Evolutionary conservation across 1,140 invertebrate species (phyloP).

Genomic region (Drosophila carrolli): DNA sequence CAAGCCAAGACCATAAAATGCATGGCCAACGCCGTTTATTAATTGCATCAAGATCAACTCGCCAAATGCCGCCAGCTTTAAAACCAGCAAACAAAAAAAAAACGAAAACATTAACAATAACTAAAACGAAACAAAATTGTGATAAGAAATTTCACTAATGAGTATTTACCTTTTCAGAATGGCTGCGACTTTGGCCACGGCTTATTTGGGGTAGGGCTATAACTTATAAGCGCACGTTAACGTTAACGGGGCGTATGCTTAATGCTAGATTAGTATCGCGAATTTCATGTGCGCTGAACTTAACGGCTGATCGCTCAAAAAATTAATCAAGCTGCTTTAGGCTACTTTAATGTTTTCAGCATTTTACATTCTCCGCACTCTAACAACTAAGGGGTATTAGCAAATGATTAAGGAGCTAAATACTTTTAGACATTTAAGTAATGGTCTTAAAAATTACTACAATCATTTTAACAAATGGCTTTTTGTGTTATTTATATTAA

Average conservation of each 20-base stretch:
- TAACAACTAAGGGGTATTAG: background rate
- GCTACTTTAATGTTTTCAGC: slow-evolving; percentile 69
- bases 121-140: slow-evolving; percentile 16
- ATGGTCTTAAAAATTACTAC: too few species aligned
- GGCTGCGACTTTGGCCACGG: slow-evolving; percentile 33
- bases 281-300: slow-evolving; percentile 80
- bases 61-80: slow-evolving; percentile 48
- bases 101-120: background rate
- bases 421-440: too few species aligned
- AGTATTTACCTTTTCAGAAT: slow-evolving; percentile 74
- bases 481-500: too few species aligned
- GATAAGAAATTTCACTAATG: slow-evolving; percentile 77
- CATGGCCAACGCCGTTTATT: slow-evolving; percentile 60
- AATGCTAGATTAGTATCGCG: slow-evolving; percentile 79
- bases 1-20: slow-evolving; percentile 55
- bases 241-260: slow-evolving; percentile 75
- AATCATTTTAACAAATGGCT: too few species aligned
- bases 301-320: slow-evolving; percentile 85
- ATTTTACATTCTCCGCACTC: slow-evolving; percentile 33
- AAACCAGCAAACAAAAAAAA: slow-evolving; percentile 12
- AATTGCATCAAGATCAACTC: slow-evolving; percentile 78
- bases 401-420: background rate
- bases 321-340: slow-evolving; percentile 85
- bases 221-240: slow-evolving; percentile 42
- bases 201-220: slow-evolving; percentile 40